Conservation (phyloP, 2,113 vertebrate species). For the Isichthys henryi region DNA sequence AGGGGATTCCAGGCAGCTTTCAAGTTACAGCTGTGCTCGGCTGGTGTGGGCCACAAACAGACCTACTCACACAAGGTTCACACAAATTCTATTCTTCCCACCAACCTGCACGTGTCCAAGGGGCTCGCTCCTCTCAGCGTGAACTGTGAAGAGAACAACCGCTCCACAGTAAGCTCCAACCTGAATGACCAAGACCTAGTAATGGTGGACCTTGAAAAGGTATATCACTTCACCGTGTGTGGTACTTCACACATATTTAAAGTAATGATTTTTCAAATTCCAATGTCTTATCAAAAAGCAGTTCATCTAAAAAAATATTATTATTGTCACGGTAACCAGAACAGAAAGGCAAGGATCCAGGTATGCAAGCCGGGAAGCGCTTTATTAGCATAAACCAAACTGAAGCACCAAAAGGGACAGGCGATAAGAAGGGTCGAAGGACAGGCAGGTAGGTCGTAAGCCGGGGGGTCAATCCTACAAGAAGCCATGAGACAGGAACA, state of each 20-base stretch:
- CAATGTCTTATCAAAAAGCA: background rate
- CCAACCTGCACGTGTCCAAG: constrained; percentile 22
- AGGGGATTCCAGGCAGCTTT: constrained; percentile 73
- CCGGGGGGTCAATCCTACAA: too few relatives aligned
- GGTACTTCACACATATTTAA: background rate
- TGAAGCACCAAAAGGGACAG: too few relatives aligned
- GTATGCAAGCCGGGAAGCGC: too few relatives aligned
- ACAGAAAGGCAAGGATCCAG: too few relatives aligned
- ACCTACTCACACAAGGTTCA: constrained; percentile 48
- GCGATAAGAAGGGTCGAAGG: too few relatives aligned
- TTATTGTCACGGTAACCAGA: too few relatives aligned
- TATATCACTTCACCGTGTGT: constrained; percentile 13
- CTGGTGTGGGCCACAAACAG: constrained; percentile 34
- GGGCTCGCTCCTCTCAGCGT: background rate
- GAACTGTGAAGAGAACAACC: constrained; percentile 26
- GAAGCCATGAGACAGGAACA: too few relatives aligned
- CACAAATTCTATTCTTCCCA: constrained; percentile 50
- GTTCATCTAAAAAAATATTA: background rate
- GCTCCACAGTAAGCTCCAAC: constrained; percentile 35
- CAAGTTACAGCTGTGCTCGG: constrained; percentile 66
- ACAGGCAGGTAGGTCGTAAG: too few relatives aligned
- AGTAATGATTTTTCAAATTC: background rate
- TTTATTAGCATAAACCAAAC: too few relatives aligned
- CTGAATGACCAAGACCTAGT: constrained; percentile 57
- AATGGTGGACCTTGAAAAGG: constrained; percentile 58